Evolutionary conservation across 2,797 vertebrate genomes (phyloP), one percentile per base, ranked within the genome.

Genomic region (Lagothrix lagotricha): DNA sequence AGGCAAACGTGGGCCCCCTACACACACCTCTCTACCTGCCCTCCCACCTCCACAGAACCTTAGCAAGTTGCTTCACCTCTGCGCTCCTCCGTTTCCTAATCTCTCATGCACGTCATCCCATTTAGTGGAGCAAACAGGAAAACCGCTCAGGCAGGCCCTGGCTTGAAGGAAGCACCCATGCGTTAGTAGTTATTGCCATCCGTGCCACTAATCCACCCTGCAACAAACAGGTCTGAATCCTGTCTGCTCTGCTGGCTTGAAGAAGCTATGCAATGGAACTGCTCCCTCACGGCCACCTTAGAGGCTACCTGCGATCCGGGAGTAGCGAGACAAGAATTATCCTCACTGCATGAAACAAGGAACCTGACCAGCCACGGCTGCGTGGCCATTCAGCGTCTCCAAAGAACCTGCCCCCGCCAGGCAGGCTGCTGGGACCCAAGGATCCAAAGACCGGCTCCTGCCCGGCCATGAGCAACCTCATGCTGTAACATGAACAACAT

Each of bases 121-220:
- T 11, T 14, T 11, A 33, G 14, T 2, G 12, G 19, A n/a, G 52
- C 12, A 12, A 26, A 17, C 6, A 24, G 93, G 30, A 17, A 64
- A 39, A 46, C 30, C 0, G 1, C 13, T 24, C 0, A 41, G 20
- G 26, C 61, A 80, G 72, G 39, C 14, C 7, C 15, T n/a, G 46
- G 36, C 85, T 54, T 7, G 0, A 9, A 48, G 41, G 3, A 1
- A 7, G 8, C 2, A 0, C 28, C 22, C 26, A 6, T 0, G 33
- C 3, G 0, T 8, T 57, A 30, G 36, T 3, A 9, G 33, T 15
- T 13, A 17, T 13, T 9, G 3, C 50, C 41, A 5, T 46, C 12
- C 7, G 2, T 26, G 4, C 10, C 20, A 2, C 17, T 12, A 12
- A n/a, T 73, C 12, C 4, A 30, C 46, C 82, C 8, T 7, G 24